Evolutionary conservation across 2,797 vertebrate genomes (phyloP), one percentile per base, ranked within the genome.

Genomic region (Triplophysa bombifrons): DNA sequence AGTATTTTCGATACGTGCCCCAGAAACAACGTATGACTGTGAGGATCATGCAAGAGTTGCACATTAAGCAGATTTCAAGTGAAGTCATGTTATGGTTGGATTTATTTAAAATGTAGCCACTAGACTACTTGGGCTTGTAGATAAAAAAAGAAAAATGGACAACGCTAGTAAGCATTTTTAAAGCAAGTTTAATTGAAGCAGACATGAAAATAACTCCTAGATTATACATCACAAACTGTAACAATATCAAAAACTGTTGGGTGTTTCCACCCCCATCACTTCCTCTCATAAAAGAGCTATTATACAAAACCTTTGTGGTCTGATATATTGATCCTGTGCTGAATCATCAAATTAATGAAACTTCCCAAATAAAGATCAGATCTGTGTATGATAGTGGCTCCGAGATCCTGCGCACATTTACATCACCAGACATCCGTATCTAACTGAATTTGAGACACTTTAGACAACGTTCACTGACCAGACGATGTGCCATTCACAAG

Each of bases 211-310:
- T 12, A 5, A 61, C 44, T 9, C 4, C 25, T 25, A 81, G 20
- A 68, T 44, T 66, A 48, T 55, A 72, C 27, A 76, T 13, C 76
- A 70, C 44, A 41, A 12, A 51, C 17, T 46, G 44, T 70, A 75
- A 53, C 44, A 51, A 83, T 25, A 81, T 63, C 2, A 67, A 80
- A 80, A 75, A 58, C 17, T 17, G 48, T 14, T 67, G 60, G 67
- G 30, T 27, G n/a, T 79, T 70, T 65, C 50, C 72, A 41, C 34
- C 76, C 4, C 22, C 63, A 60, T 27, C 2, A 6, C 27, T 75
- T 80, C 74, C 78, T 78, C 30, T 64, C n/a, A 72, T 61, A 20
- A 81, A 83, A 81, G 41, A 63, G 64, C 41, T 72, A 78, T 11
- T 58, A 72, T 56, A 68, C 22, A 76, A 56, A 73, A 80, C 44